Evolutionary conservation across 2,113 vertebrate species (phyloP).

Genomic region (Neodon shergylaensis): DNA sequence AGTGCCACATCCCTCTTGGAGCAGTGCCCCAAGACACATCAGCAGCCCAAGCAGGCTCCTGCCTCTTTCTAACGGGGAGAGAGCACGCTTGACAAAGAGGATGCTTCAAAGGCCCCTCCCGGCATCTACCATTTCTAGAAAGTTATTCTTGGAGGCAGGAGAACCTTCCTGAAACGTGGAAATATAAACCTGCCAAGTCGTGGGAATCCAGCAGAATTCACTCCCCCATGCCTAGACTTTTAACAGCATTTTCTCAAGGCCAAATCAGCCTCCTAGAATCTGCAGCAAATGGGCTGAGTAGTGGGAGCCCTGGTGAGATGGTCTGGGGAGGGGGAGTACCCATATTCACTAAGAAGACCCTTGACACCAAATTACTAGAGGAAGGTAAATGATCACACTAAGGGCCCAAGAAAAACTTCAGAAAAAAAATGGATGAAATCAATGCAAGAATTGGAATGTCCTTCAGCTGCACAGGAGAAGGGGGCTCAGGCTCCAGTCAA

Average conservation of each 20-base stretch:
- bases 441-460: background rate
- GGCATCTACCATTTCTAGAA: background rate
- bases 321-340: rapidly evolving
- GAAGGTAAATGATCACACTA: background rate
- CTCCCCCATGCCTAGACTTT: background rate
- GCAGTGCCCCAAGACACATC: background rate
- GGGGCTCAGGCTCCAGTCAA: too few relatives aligned
- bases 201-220: background rate
- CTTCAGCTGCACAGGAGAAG: background rate
- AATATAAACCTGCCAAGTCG: background rate
- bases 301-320: background rate
- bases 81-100: background rate
- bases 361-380: background rate
- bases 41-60: background rate
- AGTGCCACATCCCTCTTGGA: background rate
- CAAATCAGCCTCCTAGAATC: background rate
- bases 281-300: background rate
- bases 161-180: background rate
- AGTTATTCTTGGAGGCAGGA: background rate
- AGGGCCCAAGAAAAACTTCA: background rate
- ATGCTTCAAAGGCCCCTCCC: background rate
- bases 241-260: background rate
- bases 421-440: background rate
- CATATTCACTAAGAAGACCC: background rate
- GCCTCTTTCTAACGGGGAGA: background rate